phyloP scores from a whole-genome alignment of 2,113 vertebrate species.

The Rattus norvegicus region DNA sequence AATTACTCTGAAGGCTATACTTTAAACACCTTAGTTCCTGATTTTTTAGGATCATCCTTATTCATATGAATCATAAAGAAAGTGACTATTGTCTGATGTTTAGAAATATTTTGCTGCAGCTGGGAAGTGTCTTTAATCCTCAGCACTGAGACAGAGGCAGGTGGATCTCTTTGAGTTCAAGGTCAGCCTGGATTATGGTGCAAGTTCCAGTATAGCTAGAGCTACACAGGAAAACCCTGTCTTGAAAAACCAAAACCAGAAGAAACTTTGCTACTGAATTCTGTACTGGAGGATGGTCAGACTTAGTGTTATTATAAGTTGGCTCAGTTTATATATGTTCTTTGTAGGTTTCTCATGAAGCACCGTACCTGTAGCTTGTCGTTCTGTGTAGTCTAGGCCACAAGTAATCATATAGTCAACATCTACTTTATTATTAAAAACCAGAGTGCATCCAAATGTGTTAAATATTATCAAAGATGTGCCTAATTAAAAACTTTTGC shows the following conservation, averaged over 20 bases:
- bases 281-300: neutral
- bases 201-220: neutral
- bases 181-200: neutral
- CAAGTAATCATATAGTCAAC: neutral
- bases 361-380: neutral
- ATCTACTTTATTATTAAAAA: slow-evolving; percentile 48
- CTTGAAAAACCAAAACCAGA: neutral
- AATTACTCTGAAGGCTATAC: neutral
- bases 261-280: neutral
- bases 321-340: neutral
- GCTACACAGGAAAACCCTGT: neutral
- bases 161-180: neutral
- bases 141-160: neutral
- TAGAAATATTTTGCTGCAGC: neutral
- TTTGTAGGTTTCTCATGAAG: neutral
- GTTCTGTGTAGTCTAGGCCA: neutral
- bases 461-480: neutral
- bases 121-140: neutral
- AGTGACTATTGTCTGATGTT: neutral
- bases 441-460: slow-evolving; percentile 1
- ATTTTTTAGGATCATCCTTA: slow-evolving; percentile 7
- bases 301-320: neutral
- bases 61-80: slow-evolving; percentile 14
- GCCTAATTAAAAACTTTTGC: neutral
- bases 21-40: neutral